phyloP scores from a whole-genome alignment of 30 jellyfish, hydroid and myxozoan genomes.

The Turritopsis rubra region DNA sequence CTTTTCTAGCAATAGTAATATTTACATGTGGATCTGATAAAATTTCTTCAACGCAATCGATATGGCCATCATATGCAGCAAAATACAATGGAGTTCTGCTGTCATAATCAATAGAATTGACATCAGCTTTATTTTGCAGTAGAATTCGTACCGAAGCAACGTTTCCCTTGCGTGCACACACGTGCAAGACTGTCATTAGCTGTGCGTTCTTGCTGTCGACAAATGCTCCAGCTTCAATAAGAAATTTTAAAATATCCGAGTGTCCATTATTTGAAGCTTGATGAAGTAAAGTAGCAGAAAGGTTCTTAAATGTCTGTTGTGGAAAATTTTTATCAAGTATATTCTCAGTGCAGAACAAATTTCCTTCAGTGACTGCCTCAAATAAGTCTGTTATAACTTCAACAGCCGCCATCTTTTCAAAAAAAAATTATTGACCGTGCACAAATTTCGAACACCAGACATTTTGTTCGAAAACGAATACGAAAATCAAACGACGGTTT shows the following conservation, averaged over 20 bases:
- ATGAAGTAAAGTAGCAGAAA: conserved; percentile 69
- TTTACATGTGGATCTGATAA: conserved; percentile 24
- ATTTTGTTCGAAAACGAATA: no score
- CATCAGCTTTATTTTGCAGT: conserved; percentile 36
- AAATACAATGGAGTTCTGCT: conserved; percentile 69
- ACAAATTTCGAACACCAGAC: no score
- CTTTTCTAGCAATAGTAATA: conserved; percentile 51
- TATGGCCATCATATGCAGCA: conserved; percentile 66
- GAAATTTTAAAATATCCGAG: conserved; percentile 34
- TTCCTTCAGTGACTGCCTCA: conserved; percentile 31
- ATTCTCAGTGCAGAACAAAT: conserved; percentile 11
- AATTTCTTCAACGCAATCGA: conserved; percentile 45
- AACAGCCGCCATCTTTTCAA: conserved; percentile 16
- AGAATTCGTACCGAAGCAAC: background rate
- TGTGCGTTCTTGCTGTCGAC: conserved; percentile 71
- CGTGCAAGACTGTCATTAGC: conserved; percentile 65
- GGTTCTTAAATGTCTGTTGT: conserved; percentile 56
- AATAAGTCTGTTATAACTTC: conserved; percentile 9
- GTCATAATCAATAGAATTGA: conserved; percentile 63
- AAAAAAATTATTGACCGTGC: background rate
- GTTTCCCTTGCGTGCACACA: conserved; percentile 51
- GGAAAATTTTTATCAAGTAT: conserved; percentile 26
- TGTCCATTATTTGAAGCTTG: conserved; percentile 74
- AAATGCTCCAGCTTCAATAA: conserved; percentile 48
- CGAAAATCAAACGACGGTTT: no score